Base-by-base conservation (phyloP, 2,888 invertebrate genomes). In the Acleris literana region DNA sequence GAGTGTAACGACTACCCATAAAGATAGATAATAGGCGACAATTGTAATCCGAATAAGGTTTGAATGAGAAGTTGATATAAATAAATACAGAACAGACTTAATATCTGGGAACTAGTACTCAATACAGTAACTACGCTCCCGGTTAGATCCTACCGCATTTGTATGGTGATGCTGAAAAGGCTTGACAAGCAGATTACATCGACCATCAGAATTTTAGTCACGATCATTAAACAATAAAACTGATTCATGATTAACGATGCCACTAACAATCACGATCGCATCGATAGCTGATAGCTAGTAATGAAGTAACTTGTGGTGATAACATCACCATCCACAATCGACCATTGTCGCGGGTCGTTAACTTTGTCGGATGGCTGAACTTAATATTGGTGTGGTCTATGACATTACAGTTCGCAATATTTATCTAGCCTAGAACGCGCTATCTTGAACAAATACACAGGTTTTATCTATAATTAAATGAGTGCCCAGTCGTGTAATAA, bases 171-270 rank as follows among this genome's bases (percentile, higher is more conserved):
- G 39, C 13, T 39, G 39, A 39, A 39, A 39, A 39, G 39, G 39
- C 39, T 13, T 39, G 33, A 13, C 39, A 39, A 13, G 39, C 39
- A 13, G 39, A 39, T 39, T 39, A 39, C 39, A 39, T 39, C 33
- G n/a, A 48, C 39, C 25, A 49, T 18, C 57, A 43, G 60, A 61
- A 84, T 83, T 82, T 79, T 74, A 79, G 74, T 78, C 79, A 81
- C 77, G 80, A 78, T 71, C 73, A 71, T 69, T 69, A 77, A 75
- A 82, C 80, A 85, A 83, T 81, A 78, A 81, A 75, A 62, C 52
- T 51, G 49, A 66, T 62, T 73, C 73, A 80, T 81, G 79, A 78
- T 83, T 74, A 71, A 74, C 68, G 77, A 74, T 72, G 73, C 76
- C 76, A 76, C 75, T 71, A 71, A 73, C 74, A 76, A 76, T 74